Percentiles rank a stretch among this genome's conserved stretches.
phyloP scores from a whole-genome alignment of 2,113 vertebrate genomes.

The Epinephelus fuscoguttatus region DNA sequence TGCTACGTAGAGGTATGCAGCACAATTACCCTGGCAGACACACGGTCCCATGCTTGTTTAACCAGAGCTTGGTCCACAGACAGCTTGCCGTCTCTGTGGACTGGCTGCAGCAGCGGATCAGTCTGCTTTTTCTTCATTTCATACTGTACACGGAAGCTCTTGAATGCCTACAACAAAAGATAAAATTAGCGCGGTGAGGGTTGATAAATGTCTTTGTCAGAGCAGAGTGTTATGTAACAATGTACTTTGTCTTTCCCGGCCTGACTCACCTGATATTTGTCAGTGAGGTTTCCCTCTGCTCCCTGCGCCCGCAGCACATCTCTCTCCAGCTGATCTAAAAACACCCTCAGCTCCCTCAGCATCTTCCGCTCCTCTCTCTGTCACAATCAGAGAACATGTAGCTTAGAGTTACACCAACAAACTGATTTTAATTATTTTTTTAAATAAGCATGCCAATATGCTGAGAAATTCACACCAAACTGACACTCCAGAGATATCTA shows the following conservation, averaged over 20 bases:
- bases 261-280: slow-evolving; percentile 92
- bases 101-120: slow-evolving; percentile 89
- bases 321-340: slow-evolving; percentile 96
- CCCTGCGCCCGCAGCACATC: slow-evolving; percentile 92
- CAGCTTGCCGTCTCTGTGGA: slow-evolving; percentile 92
- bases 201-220: not conserved
- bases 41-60: slow-evolving; percentile 95
- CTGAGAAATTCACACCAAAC: slow-evolving; percentile 16
- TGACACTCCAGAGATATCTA: slow-evolving; percentile 19
- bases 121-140: slow-evolving; percentile 94
- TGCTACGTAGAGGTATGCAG: slow-evolving; percentile 10
- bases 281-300: slow-evolving; percentile 90
- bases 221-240: not conserved
- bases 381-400: slow-evolving; percentile 41
- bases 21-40: slow-evolving; percentile 89
- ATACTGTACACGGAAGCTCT: slow-evolving; percentile 93
- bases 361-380: slow-evolving; percentile 93
- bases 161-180: slow-evolving; percentile 87
- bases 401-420: slow-evolving; percentile 15
- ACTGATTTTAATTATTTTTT: not conserved
- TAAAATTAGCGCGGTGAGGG: not conserved
- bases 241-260: not conserved
- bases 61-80: slow-evolving; percentile 96
- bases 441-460: slow-evolving; percentile 7
- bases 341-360: slow-evolving; percentile 92